phyloP scores from a whole-genome alignment of 2,888 invertebrate genomes.

The Sycophila texana region DNA sequence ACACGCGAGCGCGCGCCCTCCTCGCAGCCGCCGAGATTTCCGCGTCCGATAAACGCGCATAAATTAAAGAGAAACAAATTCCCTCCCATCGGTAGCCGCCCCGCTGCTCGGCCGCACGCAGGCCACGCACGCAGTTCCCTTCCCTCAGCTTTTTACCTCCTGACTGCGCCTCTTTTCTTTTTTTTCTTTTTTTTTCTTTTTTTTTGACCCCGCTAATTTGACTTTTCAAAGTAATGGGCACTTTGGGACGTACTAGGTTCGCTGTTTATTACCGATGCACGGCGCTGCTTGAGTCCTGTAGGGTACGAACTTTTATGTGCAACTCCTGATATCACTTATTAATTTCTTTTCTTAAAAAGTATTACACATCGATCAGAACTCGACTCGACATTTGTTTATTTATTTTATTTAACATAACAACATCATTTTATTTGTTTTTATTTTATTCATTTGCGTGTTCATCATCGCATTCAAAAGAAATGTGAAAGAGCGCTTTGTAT shows the following conservation, averaged over 20 bases:
- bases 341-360: too few species aligned
- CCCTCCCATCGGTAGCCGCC: slow-evolving; percentile 48
- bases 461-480: too few species aligned
- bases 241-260: background rate
- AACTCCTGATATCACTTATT: too few species aligned
- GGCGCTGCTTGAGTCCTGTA: too few species aligned
- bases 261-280: too few species aligned
- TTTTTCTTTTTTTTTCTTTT: background rate
- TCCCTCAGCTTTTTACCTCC: background rate
- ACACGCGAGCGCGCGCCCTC: slow-evolving; percentile 40
- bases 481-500: too few species aligned
- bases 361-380: too few species aligned
- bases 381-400: too few species aligned
- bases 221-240: background rate
- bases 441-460: too few species aligned
- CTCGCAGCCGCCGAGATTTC: slow-evolving; percentile 47
- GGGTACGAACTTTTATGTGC: too few species aligned
- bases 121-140: background rate
- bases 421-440: too few species aligned
- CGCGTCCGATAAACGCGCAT: slow-evolving; percentile 53
- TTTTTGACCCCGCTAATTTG: background rate
- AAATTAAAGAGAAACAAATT: slow-evolving; percentile 58
- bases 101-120: slow-evolving; percentile 16
- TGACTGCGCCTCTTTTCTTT: background rate
- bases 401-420: too few species aligned